Base-by-base conservation (phyloP, 2,888 invertebrate genomes). In the Drosophila atripex region DNA sequence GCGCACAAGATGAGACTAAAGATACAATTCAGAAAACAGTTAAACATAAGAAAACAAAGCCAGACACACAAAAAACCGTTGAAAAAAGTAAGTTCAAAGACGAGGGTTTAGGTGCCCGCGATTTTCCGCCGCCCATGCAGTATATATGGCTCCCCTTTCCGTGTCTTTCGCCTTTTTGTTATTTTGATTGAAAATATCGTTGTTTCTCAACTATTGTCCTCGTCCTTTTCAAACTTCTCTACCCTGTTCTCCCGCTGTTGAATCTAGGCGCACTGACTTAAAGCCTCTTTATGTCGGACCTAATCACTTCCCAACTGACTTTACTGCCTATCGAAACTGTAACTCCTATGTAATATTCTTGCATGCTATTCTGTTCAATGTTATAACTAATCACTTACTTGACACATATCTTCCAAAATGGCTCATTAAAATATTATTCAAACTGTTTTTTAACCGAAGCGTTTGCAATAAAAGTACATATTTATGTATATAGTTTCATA, bases 51-150 rank as follows among this genome's bases (percentile, higher is more conserved):
- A 89, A 83, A 91, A 90, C 61, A 90, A 90, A 84, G 90, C 77
- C 73, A 80, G 84, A 84, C 71, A 84, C 83, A 86, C 66, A 77
- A 54, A 78, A 78, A 76, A 80, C 78, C 80, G 80, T 79, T 75
- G 86, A 90, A 86, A 84, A 78, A 92, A 92, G 78, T 91, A 93
- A 91, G 92, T 92, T 76, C 60, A 64, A 77, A 86, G 86, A 73
- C 73, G 77, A 77, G 84, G 74, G 73, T 75, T 76, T 66, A 71
- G 72, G 77, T 71, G 78, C 74, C 78, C 71, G 38, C 65, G 75
- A 66, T 35, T 50, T 68, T 72, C 77, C 60, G 63, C 56, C 68
- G 76, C 75, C 70, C 56, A 71, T 28, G 21, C 76, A 64, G 76
- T 84, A 74, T 43, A 35, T 63, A 23, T 51, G 53, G 65, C 65